Evolutionary conservation across 2,113 vertebrate genomes (phyloP), one percentile per base, ranked within the genome.

Genomic region (Chinchilla lanigera): DNA sequence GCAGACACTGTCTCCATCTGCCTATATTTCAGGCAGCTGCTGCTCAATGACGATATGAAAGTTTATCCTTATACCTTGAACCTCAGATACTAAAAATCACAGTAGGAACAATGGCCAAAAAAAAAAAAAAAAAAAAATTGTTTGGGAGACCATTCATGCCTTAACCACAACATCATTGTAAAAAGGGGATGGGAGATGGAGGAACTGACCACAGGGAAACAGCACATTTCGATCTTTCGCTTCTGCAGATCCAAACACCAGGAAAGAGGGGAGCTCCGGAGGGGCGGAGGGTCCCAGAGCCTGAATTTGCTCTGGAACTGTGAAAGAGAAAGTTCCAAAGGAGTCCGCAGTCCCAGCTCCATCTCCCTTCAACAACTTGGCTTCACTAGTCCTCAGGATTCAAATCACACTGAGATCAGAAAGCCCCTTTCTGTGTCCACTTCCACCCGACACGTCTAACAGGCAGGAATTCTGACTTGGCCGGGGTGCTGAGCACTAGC

Each of bases 401-500:
- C 92, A 97, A 97, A 95, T 77, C 90, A 80, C 6, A 95, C 1
- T 10, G 20, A 90, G 89, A 97, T 83, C 84, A 95, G 83, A 93
- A 94, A 90, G 78, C 97, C 97, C 94, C 95, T 88, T 96, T 90
- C 95, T 91, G 84, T 0, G 9, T 93, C 94, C 94, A 88, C 95
- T 89, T 94, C 67, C 73, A 95, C 96, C 96, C 85, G 97, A 98
- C 97, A 96, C 8, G 50, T 98, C 98, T 98, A 97, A 96, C 58
- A 97, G 98, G 97, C 98, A 98, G 96, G 96, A 98, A 98, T 98
- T 98, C 92, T 95, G 98, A 97, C 98, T 98, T 98, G 98, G 98
- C 98, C 84, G 81, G 97, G 93, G 98, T 95, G 97, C 98, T 65
- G 83, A 98, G 97, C 96, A 61, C 97, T 95, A 97, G 98, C 98